These are phyloP conservation scores for Phymorhynchus buccinoides DNA, from an alignment of 1,140 invertebrate species.

Conservation along the genomic window DNA sequence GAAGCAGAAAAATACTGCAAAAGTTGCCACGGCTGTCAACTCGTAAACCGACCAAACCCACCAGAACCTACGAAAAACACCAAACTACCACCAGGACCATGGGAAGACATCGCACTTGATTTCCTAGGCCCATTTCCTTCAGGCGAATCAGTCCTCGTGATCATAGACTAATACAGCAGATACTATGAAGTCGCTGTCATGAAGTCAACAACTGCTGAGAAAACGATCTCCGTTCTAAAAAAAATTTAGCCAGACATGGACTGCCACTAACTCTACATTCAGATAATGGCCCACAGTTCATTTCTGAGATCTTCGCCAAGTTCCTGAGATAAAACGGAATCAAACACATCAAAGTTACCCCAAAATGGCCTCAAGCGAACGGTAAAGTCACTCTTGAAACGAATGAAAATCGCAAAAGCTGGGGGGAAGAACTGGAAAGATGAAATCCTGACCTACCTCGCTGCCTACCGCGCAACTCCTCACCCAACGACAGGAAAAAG, in stretches of 20 bases:
- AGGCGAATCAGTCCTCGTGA: conserved; percentile 46
- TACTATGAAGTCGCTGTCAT: conserved; percentile 48
- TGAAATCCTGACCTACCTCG: conserved; percentile 43
- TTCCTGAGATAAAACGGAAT: conserved; percentile 40
- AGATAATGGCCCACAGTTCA: conserved; percentile 49
- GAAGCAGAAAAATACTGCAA: conserved; percentile 49
- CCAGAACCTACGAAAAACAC: conserved; percentile 44
- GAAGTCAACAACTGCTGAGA: conserved; percentile 40
- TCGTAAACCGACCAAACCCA: conserved; percentile 37
- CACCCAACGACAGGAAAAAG: conserved; percentile 42
- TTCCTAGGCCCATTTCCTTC: conserved; percentile 50
- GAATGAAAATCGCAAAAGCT: conserved; percentile 45
- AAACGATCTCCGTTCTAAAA: conserved; percentile 35
- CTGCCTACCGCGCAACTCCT: conserved; percentile 37
- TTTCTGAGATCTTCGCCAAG: conserved; percentile 34
- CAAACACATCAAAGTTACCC: conserved; percentile 39
- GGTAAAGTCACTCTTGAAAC: conserved; percentile 53
- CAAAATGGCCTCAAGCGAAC: conserved; percentile 50
- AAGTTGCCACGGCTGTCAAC: conserved; percentile 49
- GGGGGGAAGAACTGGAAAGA: conserved; percentile 39
- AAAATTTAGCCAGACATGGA: conserved; percentile 49
- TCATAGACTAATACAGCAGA: conserved; percentile 48
- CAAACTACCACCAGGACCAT: conserved; percentile 42
- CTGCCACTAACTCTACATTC: conserved; percentile 33
- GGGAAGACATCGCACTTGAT: conserved; percentile 50